phyloP scores from a whole-genome alignment of 2,797 vertebrate species.

The Ciconia nigra region DNA sequence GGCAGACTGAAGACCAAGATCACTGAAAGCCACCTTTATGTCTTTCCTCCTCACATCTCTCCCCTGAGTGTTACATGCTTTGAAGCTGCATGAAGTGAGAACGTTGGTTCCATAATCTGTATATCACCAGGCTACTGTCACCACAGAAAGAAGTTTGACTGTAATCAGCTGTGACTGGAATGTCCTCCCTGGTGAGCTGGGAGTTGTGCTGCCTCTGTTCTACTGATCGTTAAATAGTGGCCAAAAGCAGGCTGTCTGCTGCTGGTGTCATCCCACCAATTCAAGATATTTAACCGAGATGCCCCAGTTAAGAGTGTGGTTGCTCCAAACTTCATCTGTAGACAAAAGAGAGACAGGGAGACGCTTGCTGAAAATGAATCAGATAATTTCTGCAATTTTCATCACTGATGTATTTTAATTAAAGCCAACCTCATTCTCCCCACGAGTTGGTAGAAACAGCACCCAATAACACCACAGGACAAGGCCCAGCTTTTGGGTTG shows the following conservation, averaged over 20 bases:
- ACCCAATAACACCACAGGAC: background rate
- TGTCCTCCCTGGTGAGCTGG: background rate
- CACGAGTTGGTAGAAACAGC: background rate
- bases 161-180: background rate
- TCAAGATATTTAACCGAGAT: background rate
- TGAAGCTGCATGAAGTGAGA: background rate
- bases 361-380: background rate
- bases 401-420: background rate
- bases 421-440: background rate
- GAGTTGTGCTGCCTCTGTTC: background rate
- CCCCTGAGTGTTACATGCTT: background rate
- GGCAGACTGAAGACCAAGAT: background rate
- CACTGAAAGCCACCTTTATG: background rate
- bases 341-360: background rate
- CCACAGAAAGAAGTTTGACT: background rate
- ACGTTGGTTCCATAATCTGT: background rate
- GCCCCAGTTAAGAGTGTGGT: accelerated
- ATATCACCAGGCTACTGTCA: background rate
- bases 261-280: background rate
- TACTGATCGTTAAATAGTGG: background rate
- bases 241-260: background rate
- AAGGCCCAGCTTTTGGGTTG: background rate
- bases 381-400: background rate
- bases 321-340: background rate
- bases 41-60: background rate